Base-by-base conservation (phyloP, 2,888 invertebrate species). In the Xestoiulus laeticollis region DNA sequence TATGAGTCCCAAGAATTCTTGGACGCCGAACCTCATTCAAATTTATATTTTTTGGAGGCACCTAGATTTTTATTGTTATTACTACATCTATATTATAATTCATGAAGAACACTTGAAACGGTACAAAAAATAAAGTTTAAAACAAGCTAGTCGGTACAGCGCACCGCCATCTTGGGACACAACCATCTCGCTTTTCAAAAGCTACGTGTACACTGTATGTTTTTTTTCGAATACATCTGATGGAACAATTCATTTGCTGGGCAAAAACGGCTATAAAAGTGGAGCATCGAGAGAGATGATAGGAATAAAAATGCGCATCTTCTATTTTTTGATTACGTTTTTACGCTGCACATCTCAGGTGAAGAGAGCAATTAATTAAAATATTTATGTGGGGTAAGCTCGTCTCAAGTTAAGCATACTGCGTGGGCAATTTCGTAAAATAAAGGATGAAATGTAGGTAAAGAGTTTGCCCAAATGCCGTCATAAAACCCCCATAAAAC, bases 311-410 rank as follows among this genome's bases (percentile, higher is more conserved):
- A 78, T 2, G 78, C 8, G 78, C 78, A 78, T 78, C 78, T 78
- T 78, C 78, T 78, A 10, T 16, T 78, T 78, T 78, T 78, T 78
- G 30, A 78, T 78, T 78, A 78, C 30, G 26, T 78, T 78, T 78
- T 78, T 30, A 78, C 78, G 78, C 14, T 6, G 12, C 22, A 12
- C 78, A 30, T 30, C 30, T 14, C 78, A 78, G 78, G 78, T 78
- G 78, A 78, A 78, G 26, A 78, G 78, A 78, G 78, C 78, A 78
- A 78, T 78, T 26, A 78, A 78, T 78, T 78, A 78, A 78, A 78
- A 78, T 78, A 78, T 78, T 78, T 78, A 78, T 78, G 78, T 14
- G 22, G 78, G 30, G 30, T 26, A 78, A 26, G 78, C 78, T 30
- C 78, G 30, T 78, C 30, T 78, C 78, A 30, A 14, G 30, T 30